phyloP scores from a whole-genome alignment of 2,797 vertebrate genomes.

The Enteromius treurensis region DNA sequence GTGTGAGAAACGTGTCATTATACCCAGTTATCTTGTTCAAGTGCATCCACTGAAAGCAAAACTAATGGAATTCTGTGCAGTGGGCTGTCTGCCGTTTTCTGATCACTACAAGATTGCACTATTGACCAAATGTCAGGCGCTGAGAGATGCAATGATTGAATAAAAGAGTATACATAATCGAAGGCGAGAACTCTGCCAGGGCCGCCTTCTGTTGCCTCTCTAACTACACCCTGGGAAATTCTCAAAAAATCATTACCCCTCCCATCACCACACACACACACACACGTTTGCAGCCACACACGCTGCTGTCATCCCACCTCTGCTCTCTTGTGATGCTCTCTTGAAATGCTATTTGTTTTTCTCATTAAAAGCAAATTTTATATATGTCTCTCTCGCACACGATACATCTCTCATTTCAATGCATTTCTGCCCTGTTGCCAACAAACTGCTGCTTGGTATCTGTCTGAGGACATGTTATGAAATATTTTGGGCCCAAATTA shows the following conservation, averaged over 20 bases:
- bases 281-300: conserved; percentile 45
- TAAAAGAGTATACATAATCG: conserved; percentile 90
- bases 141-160: conserved; percentile 86
- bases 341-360: conserved; percentile 62
- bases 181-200: conserved; percentile 83
- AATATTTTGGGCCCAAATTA: conserved; percentile 82
- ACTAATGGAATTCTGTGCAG: conserved; percentile 91
- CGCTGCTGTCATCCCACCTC: conserved; percentile 29
- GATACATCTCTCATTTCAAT: conserved; percentile 51
- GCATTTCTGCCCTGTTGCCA: conserved; percentile 48
- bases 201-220: conserved; percentile 73
- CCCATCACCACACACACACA: conserved; percentile 51
- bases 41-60: conserved; percentile 80
- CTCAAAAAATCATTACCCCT: conserved; percentile 68
- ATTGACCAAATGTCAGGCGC: conserved; percentile 93
- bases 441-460: conserved; percentile 59
- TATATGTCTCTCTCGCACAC: conserved; percentile 49
- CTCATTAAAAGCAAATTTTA: conserved; percentile 53
- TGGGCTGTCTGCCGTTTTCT: conserved; percentile 86
- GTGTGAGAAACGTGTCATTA: conserved; percentile 72
- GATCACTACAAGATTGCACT: conserved; percentile 91
- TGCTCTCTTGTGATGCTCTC: conserved; percentile 45
- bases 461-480: conserved; percentile 68
- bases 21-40: conserved; percentile 82
- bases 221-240: conserved; percentile 79